Evolutionary conservation across 2,113 vertebrate genomes (phyloP).

Genomic region (Ibidorhyncha struthersii): DNA sequence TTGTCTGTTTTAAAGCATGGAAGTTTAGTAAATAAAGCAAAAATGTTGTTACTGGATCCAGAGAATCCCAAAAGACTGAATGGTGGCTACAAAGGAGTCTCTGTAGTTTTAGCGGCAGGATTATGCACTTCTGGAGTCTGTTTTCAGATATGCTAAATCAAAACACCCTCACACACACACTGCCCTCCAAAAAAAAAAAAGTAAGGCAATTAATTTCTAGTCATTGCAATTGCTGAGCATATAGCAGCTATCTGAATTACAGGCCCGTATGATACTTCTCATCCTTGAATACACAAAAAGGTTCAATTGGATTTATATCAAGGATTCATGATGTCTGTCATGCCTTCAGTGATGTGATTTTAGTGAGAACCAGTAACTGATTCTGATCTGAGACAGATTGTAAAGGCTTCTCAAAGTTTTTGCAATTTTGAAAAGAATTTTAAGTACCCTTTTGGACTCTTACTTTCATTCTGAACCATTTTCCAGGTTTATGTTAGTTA

Average conservation of each 20-base stretch:
- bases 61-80: neutral
- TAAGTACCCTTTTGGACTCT: neutral
- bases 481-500: neutral
- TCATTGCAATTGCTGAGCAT: neutral
- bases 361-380: neutral
- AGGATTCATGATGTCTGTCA: neutral
- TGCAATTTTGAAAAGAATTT: neutral
- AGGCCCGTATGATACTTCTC: neutral
- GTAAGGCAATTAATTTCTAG: neutral
- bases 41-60: neutral
- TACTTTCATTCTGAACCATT: neutral
- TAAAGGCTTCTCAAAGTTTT: neutral
- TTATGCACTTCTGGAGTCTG: neutral
- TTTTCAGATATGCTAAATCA: neutral
- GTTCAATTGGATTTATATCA: neutral
- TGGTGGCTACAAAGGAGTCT: neutral
- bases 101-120: neutral
- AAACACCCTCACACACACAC: fast-evolving
- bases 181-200: neutral
- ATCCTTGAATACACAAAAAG: neutral
- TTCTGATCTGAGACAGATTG: neutral
- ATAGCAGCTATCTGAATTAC: neutral
- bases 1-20: neutral
- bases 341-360: neutral
- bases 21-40: neutral